Conservation (phyloP, 2,113 vertebrate species). For the Muscicapa adusta region DNA sequence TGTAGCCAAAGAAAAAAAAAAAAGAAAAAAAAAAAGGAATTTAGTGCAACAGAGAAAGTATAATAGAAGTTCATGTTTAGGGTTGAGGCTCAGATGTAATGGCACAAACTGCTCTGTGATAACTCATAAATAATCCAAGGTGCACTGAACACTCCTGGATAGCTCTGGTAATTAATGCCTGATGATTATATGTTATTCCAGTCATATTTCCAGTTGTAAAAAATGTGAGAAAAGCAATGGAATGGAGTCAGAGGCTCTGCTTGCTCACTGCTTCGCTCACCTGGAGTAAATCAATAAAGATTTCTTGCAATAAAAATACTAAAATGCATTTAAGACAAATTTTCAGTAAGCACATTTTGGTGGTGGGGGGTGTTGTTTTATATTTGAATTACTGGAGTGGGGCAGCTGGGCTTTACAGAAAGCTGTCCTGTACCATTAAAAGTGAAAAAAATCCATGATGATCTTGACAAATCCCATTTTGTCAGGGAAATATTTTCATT, state of each 20-base stretch:
- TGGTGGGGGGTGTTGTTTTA: neutral
- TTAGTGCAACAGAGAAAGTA: neutral
- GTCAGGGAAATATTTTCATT: neutral
- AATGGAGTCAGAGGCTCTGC: neutral
- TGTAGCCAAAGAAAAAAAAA: too few relatives aligned
- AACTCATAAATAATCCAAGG: neutral
- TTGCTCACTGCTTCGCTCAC: neutral
- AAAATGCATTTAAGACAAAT: neutral
- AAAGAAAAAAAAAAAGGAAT: neutral
- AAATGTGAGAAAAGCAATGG: neutral
- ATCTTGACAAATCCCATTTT: neutral
- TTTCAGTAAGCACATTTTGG: neutral
- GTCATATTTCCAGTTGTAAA: neutral
- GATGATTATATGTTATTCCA: neutral
- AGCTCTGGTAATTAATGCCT: neutral
- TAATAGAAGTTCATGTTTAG: neutral
- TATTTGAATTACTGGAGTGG: neutral
- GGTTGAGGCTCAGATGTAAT: neutral
- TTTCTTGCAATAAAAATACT: neutral
- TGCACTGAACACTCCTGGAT: neutral
- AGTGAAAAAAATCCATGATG: neutral
- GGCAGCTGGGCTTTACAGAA: neutral
- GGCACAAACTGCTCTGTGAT: neutral
- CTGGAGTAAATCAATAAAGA: neutral
- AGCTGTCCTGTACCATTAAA: neutral